Evolutionary conservation across 1,140 invertebrate species (phyloP), one percentile per base, ranked within the genome.

Genomic region (Eumeta japonica): DNA sequence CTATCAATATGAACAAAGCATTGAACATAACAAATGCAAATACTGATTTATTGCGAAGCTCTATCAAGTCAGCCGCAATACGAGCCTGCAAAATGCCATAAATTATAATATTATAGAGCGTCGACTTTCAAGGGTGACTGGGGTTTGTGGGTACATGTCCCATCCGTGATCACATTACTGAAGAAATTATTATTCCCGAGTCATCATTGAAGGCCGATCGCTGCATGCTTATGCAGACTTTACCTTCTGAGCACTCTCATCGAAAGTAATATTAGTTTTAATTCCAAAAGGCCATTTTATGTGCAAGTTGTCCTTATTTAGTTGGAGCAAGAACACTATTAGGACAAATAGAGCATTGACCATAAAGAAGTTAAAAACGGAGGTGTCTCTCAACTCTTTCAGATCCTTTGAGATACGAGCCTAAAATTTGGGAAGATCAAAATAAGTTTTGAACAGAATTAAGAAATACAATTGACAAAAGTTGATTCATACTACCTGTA

Each of bases 1-100:
- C 93, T 76, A 97, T 92, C 77, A 98, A 86, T 67, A 98, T 92
- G 83, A 98, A 98, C 59, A 98, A 86, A 75, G 94, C 91, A 84
- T 99, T 99, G 80, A 97, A 89, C 92, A 99, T 97, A 80, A 97
- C 90, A 86, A 97, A 98, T 55, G 92, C 92, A 76, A 97, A 97
- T 42, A 96, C 92, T 52, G 92, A 90, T 76, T 95, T 95, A 84
- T 97, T 97, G 54, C 94, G 82, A 55, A 97, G 83, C 58, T 94
- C 92, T 64, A 89, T 86, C 66, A 98, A 81, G 75, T 95, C 93
- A 52, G 79, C 76, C 58, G 89, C 88, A 53, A 95, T 88, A 57
- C 89, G 82, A 64, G 84, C 87, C 88, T 96, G 83, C 77, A 81
- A 82, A 75, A 72, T 76, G 64, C 52, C 52, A 71, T 58, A 76